phyloP scores from a whole-genome alignment of 2,888 invertebrate genomes.

The Andrena flavipes region DNA sequence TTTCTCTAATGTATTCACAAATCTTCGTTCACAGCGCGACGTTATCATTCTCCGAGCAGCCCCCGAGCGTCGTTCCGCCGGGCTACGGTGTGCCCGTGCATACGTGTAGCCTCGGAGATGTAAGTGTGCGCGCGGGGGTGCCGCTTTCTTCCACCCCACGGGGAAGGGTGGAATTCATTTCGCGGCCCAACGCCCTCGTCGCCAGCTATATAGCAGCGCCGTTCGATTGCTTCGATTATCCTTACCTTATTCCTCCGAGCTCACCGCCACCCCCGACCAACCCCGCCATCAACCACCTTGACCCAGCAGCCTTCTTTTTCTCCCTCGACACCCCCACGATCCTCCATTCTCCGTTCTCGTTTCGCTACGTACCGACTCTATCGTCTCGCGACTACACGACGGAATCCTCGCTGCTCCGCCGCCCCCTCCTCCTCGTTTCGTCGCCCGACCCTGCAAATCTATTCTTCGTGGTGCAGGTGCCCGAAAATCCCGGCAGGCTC shows the following conservation, averaged over 20 bases:
- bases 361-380: conserved; percentile 54
- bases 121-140: conserved; percentile 27
- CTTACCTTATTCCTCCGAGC: conserved; percentile 76
- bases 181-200: conserved; percentile 83
- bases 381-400: conserved; percentile 50
- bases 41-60: conserved; percentile 82
- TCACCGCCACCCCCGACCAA: conserved; percentile 47
- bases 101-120: conserved; percentile 17
- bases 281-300: conserved; percentile 55
- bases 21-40: conserved; percentile 82
- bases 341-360: conserved; percentile 64
- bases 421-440: background rate
- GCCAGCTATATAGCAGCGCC: conserved; percentile 73
- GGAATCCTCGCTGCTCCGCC: conserved; percentile 12
- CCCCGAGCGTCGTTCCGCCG: conserved; percentile 65
- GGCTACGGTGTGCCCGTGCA: conserved; percentile 64
- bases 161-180: conserved; percentile 82
- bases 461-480: conserved; percentile 47
- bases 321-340: conserved; percentile 41
- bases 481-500: conserved; percentile 43
- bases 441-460: conserved; percentile 26
- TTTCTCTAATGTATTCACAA: conserved; percentile 84
- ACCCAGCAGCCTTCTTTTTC: conserved; percentile 50
- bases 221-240: conserved; percentile 83
- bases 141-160: conserved; percentile 50